These are phyloP conservation scores for Dermochelys coriacea DNA, from an alignment of 2,797 vertebrate genomes.

Conservation along the genomic window DNA sequence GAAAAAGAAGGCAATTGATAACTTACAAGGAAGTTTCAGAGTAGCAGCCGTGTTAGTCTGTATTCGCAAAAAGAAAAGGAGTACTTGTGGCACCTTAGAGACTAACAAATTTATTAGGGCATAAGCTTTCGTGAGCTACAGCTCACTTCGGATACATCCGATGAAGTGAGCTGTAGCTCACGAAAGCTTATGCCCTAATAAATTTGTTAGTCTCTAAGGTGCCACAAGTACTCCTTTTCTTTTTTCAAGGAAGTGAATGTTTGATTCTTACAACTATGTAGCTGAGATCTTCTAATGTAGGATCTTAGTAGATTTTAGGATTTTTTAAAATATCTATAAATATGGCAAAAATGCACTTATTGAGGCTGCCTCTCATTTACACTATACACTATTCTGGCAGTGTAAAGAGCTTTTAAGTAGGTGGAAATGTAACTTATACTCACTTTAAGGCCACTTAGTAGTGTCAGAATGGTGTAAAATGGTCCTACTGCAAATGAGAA, in stretches of 20 bases:
- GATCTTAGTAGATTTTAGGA: not conserved
- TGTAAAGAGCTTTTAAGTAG: not conserved
- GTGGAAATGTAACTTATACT: not conserved
- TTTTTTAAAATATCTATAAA: not conserved
- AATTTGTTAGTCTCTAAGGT: too few species aligned
- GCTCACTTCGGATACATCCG: too few species aligned
- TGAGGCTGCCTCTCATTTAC: not conserved
- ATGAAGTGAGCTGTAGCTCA: too few species aligned
- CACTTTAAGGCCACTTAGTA: not conserved
- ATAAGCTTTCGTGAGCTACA: too few species aligned
- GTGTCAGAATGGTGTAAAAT: not conserved
- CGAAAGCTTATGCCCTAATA: too few species aligned
- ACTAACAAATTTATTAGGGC: too few species aligned
- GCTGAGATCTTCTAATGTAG: not conserved
- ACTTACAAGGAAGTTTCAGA: too few species aligned
- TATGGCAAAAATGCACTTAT: not conserved
- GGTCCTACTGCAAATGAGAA: not conserved
- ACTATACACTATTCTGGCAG: not conserved
- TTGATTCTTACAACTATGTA: not conserved
- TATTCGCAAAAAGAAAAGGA: too few species aligned
- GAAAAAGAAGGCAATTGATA: constrained; percentile 15
- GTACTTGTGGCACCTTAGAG: too few species aligned
- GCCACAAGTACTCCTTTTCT: too few species aligned
- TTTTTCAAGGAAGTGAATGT: not conserved
- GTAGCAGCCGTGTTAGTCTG: too few species aligned